phyloP scores from a whole-genome alignment of 2,888 invertebrate genomes.

The Heteropelma amictum region DNA sequence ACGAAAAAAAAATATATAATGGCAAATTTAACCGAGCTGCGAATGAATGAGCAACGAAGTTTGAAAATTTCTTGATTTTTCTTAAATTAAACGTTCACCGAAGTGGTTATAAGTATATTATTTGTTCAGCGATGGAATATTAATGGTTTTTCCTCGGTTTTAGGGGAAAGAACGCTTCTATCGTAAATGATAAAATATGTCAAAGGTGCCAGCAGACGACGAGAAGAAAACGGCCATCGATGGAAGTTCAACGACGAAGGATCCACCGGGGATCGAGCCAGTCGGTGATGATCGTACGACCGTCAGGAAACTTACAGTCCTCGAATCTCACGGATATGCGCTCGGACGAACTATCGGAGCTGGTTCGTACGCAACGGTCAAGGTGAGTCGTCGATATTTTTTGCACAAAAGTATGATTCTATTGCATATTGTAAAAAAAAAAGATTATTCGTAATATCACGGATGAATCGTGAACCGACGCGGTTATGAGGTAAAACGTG shows the following conservation, averaged over 20 bases:
- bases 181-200: constrained; percentile 61
- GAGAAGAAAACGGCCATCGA: constrained; percentile 51
- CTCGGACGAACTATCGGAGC: constrained; percentile 88
- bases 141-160: neutral
- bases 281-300: constrained; percentile 54
- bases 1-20: neutral
- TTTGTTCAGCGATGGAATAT: neutral
- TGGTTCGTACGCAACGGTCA: constrained; percentile 91
- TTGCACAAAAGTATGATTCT: too few relatives aligned
- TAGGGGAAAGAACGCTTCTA: constrained; percentile 26
- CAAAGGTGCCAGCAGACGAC: constrained; percentile 57
- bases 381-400: constrained; percentile 77
- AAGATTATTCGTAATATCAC: too few relatives aligned
- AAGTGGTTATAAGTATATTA: neutral
- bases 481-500: too few relatives aligned
- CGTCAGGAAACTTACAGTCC: constrained; percentile 80
- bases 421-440: neutral
- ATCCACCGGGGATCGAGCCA: constrained; percentile 7
- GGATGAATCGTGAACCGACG: too few relatives aligned
- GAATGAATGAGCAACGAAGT: constrained; percentile 1
- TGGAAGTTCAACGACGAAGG: constrained; percentile 22
- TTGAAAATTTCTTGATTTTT: neutral
- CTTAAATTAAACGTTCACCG: neutral
- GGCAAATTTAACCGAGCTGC: neutral
- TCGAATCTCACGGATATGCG: constrained; percentile 88